phyloP scores from a whole-genome alignment of 2,113 vertebrate species.

The Axis porcinus region DNA sequence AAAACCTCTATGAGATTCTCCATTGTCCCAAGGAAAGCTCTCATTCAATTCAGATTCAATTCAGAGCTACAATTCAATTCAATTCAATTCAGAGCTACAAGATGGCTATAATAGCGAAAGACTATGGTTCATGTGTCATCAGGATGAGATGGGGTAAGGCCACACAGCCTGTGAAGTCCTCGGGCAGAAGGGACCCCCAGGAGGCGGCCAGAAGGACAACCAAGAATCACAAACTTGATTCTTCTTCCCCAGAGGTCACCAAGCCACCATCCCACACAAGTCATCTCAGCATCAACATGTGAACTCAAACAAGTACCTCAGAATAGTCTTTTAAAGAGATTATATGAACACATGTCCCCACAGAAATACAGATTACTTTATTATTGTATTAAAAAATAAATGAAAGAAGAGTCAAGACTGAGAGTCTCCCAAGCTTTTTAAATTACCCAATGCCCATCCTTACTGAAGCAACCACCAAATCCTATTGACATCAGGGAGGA shows the following conservation, averaged over 20 bases:
- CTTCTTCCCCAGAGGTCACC: not conserved
- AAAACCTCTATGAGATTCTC: not conserved
- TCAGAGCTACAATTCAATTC: too few relatives aligned
- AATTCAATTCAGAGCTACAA: not conserved
- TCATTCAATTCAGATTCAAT: too few relatives aligned
- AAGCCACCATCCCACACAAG: not conserved
- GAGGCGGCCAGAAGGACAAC: not conserved
- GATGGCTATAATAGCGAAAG: not conserved
- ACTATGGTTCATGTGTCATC: not conserved
- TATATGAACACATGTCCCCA: rapidly evolving
- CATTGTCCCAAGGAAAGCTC: not conserved
- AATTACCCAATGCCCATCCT: not conserved
- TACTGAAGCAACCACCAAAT: not conserved
- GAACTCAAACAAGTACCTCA: not conserved
- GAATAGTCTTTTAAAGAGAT: too few relatives aligned
- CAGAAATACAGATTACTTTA: not conserved
- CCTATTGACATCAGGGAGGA: not conserved
- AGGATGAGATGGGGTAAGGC: not conserved
- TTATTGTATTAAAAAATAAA: not conserved
- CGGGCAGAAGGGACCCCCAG: not conserved
- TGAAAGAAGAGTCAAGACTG: not conserved
- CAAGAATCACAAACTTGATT: not conserved
- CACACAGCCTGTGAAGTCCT: not conserved
- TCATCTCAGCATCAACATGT: not conserved
- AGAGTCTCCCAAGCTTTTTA: not conserved